Evolutionary conservation across 2,888 invertebrate species (phyloP).

Genomic region (Brachypalpus laphriformis): DNA sequence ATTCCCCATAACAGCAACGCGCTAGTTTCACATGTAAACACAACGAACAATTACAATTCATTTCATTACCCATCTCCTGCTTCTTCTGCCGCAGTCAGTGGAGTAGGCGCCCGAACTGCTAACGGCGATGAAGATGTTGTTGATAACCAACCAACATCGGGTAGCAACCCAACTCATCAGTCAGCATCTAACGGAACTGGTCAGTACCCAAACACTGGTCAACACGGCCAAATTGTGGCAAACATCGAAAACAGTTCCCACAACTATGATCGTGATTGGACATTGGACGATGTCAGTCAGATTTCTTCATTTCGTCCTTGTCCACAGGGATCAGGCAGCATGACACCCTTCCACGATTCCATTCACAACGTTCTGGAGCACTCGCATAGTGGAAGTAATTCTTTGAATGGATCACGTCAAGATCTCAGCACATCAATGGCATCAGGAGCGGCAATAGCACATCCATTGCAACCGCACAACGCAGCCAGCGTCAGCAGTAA

Average conservation of each 20-base stretch:
- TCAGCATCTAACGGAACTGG: slow-evolving; percentile 58
- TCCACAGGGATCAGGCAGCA: slow-evolving; percentile 82
- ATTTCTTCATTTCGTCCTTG: slow-evolving; percentile 83
- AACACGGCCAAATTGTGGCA: slow-evolving; percentile 84
- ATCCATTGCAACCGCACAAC: slow-evolving; percentile 61
- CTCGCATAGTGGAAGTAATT: slow-evolving; percentile 81
- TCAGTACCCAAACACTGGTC: slow-evolving; percentile 75
- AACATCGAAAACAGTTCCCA: slow-evolving; percentile 85
- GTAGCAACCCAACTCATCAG: slow-evolving; percentile 55
- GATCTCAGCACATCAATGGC: slow-evolving; percentile 78
- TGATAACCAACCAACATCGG: slow-evolving; percentile 61
- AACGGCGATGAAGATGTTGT: slow-evolving; percentile 51
- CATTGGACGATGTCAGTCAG: slow-evolving; percentile 82
- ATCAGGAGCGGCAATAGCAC: slow-evolving; percentile 57
- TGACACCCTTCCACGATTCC: slow-evolving; percentile 83
- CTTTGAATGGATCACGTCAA: slow-evolving; percentile 81
- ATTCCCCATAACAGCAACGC: slow-evolving; percentile 76
- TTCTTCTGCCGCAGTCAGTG: slow-evolving; percentile 41
- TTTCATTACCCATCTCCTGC: slow-evolving; percentile 62
- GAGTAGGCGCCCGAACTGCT: slow-evolving; percentile 5
- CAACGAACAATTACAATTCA: slow-evolving; percentile 70
- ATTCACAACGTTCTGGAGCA: slow-evolving; percentile 82
- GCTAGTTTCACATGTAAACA: slow-evolving; percentile 70
- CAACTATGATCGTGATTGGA: slow-evolving; percentile 83
- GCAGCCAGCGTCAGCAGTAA: slow-evolving; percentile 59